Evolutionary conservation across 2,888 invertebrate genomes (phyloP).

Genomic region (Apamea sordens): DNA sequence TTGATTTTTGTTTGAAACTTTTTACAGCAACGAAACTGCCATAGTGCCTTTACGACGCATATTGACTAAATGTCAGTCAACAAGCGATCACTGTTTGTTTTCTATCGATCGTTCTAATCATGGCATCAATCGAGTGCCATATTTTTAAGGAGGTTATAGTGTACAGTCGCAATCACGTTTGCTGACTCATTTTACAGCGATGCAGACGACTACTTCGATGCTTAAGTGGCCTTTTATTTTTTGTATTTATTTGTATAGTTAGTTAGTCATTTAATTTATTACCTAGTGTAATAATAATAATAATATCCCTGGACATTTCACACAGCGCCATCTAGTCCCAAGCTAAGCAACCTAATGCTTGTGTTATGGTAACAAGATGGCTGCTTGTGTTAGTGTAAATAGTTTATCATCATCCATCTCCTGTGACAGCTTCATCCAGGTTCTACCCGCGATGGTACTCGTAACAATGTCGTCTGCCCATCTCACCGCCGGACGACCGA

Average conservation of each 20-base stretch:
- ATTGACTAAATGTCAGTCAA: conserved; percentile 9
- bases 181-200: background rate
- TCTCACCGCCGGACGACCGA: too few species aligned
- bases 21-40: conserved; percentile 19
- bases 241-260: background rate
- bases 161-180: background rate
- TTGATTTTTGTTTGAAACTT: too few species aligned
- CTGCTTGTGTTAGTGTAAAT: too few species aligned
- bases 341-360: too few species aligned
- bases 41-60: conserved; percentile 15
- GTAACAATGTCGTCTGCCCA: too few species aligned
- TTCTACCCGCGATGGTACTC: too few species aligned
- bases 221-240: background rate
- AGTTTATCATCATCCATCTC: background rate
- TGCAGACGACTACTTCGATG: background rate
- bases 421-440: too few species aligned
- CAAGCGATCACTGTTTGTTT: conserved; percentile 25
- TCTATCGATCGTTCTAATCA: conserved; percentile 9
- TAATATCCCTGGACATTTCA: too few species aligned
- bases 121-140: background rate
- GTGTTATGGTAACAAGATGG: too few species aligned
- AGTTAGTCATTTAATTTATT: background rate
- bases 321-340: too few species aligned
- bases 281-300: background rate
- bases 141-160: background rate